Base-by-base conservation (phyloP, 2,888 invertebrate species). In the Xanthostigma xanthostigma region DNA sequence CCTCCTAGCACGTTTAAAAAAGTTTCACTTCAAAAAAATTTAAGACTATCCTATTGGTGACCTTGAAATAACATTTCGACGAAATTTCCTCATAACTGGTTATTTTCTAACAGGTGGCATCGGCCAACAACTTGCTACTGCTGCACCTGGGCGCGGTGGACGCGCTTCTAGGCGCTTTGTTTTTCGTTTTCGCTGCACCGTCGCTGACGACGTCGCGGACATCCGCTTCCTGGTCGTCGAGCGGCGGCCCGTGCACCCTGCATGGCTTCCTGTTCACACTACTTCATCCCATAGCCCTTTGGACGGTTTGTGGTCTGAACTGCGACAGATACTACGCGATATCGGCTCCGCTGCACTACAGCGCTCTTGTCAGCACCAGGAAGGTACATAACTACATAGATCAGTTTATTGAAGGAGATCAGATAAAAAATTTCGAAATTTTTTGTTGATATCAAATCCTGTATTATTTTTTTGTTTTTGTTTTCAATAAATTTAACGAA, bases 291-390 rank as follows among this genome's bases (percentile, higher is more conserved):
- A 70, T 86, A 50, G 79, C 81, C 40, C 68, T 84, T 53, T 87
- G 86, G 86, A 86, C 85, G 3, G 79, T 87, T 36, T 84, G 84
- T 55, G 86, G 85, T 5, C 71, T 87, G 52, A 86, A 86, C 60
- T 84, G 82, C 50, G 84, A 84, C 65, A 71, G 85, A 51, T 87
- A 84, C 53, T 84, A 84, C 52, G 86, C 87, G 41, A 87, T 88
- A 46, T 80, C 85, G 0, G 80, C 84, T 1, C 87, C 87, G 0
- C 65, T 88, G 51, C 86, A 87, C 61, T 88, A 88, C 65, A 79
- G 81, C 33, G 81, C 83, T 46, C 71, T 86, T 49, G 83, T 87
- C 17, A 85, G 80, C 39, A 78, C 82, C 1, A 76, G 73, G 56
- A 81, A 81, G 72, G 81, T 80, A 59, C 58, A 17, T 17, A n/a